phyloP scores from a whole-genome alignment of 2,113 vertebrate genomes.

The Labrus mixtus region DNA sequence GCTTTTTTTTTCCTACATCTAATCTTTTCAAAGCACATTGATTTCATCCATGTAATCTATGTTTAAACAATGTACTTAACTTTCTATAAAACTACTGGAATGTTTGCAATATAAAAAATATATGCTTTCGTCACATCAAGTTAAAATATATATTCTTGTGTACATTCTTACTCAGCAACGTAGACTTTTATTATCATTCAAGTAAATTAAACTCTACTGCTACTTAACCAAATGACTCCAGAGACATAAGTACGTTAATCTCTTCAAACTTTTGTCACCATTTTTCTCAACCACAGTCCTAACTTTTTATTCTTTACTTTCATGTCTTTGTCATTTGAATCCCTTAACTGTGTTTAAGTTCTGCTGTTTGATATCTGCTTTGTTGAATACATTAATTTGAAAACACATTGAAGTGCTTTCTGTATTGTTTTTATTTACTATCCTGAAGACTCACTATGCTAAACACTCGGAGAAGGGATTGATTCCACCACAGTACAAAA shows the following conservation, averaged over 20 bases:
- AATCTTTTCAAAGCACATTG: slow-evolving; percentile 24
- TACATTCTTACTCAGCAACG: slow-evolving; percentile 34
- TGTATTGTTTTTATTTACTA: background rate
- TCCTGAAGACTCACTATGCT: too few relatives aligned
- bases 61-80: slow-evolving; percentile 48
- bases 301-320: slow-evolving; percentile 3
- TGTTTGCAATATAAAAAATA: slow-evolving; percentile 56
- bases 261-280: background rate
- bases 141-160: slow-evolving; percentile 37
- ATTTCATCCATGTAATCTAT: slow-evolving; percentile 35
- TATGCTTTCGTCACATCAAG: slow-evolving; percentile 51
- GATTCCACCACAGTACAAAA: too few relatives aligned
- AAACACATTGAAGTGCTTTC: background rate
- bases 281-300: slow-evolving; percentile 6
- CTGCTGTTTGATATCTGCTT: slow-evolving; percentile 58
- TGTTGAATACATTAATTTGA: slow-evolving; percentile 62
- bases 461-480: too few relatives aligned
- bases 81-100: slow-evolving; percentile 55
- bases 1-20: slow-evolving; percentile 35
- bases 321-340: slow-evolving; percentile 9
- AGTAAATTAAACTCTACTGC: slow-evolving; percentile 34
- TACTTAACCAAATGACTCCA: slow-evolving; percentile 49
- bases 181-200: slow-evolving; percentile 31
- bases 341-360: slow-evolving; percentile 53
- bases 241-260: slow-evolving; percentile 14